Percentiles rank a stretch among this genome's conserved stretches.
phyloP scores from a whole-genome alignment of 2,113 vertebrate genomes.

The Melanostigma gelatinosum region DNA sequence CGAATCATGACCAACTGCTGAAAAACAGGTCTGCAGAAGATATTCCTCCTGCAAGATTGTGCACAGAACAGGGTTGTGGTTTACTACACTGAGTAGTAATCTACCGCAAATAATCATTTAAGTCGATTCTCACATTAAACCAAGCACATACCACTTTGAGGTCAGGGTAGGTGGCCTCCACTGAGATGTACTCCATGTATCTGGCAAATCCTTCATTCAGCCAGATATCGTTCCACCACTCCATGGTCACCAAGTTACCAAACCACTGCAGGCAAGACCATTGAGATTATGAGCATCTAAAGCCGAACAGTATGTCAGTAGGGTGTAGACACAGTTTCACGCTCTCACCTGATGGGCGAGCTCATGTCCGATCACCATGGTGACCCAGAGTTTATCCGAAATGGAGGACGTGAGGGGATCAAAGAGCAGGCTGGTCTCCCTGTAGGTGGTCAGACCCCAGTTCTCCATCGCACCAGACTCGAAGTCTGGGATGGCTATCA shows the following conservation, averaged over 20 bases:
- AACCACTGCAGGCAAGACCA: constrained; percentile 76
- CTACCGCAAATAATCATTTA: neutral
- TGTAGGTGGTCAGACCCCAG: constrained; percentile 84
- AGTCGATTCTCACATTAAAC: neutral
- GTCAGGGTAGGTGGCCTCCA: constrained; percentile 78
- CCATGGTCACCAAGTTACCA: constrained; percentile 83
- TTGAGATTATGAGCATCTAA: neutral
- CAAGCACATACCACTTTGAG: constrained; percentile 74
- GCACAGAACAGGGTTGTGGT: constrained; percentile 23
- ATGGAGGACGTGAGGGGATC: constrained; percentile 76
- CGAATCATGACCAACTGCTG: constrained; percentile 81
- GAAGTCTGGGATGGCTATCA: constrained; percentile 84
- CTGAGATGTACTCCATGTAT: constrained; percentile 83
- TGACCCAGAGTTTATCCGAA: constrained; percentile 80
- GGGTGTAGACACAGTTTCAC: neutral
- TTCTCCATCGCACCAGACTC: constrained; percentile 84
- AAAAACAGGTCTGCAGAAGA: constrained; percentile 81
- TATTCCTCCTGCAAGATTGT: constrained; percentile 79
- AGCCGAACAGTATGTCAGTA: neutral
- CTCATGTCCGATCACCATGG: constrained; percentile 83
- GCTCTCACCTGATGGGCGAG: constrained; percentile 81
- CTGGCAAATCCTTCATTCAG: constrained; percentile 82
- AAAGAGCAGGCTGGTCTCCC: constrained; percentile 81
- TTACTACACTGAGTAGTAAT: constrained; percentile 2
- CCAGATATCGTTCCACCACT: constrained; percentile 84